These are phyloP conservation scores for Drosophila sp. DNA, from an alignment of 1,140 invertebrate species.

Conservation along the genomic window DNA sequence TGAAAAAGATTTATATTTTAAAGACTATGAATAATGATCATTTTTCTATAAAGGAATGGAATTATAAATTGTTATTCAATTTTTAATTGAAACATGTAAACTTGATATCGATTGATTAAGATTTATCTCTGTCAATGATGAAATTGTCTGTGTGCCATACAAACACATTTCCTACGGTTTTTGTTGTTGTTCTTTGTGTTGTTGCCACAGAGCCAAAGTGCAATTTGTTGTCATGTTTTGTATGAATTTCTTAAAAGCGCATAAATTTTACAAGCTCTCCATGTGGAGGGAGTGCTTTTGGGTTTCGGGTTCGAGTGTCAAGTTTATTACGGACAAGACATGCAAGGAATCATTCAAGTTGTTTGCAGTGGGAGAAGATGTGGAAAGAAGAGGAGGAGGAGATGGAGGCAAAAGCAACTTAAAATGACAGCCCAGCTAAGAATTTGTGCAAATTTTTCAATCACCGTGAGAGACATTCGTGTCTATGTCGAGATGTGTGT, in stretches of 20 bases:
- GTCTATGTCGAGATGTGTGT: neutral
- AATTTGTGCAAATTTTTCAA: conserved; percentile 76
- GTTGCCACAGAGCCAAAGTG: conserved; percentile 64
- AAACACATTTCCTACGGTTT: conserved; percentile 11
- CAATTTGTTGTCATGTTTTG: conserved; percentile 77
- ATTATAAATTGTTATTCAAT: no score
- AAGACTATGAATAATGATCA: no score
- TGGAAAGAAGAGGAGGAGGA: neutral
- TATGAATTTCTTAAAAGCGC: conserved; percentile 70
- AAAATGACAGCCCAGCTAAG: conserved; percentile 54
- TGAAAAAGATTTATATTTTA: no score
- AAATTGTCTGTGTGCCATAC: neutral
- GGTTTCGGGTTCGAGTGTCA: conserved; percentile 29
- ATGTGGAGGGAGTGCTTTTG: neutral
- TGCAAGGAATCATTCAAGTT: conserved; percentile 49
- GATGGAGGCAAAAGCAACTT: conserved; percentile 24
- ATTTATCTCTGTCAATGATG: neutral
- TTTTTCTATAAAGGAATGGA: no score
- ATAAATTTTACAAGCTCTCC: conserved; percentile 59
- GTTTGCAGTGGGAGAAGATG: conserved; percentile 5
- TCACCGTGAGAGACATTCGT: conserved; percentile 35
- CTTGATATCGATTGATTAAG: conserved; percentile 20
- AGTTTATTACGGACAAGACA: conserved; percentile 60
- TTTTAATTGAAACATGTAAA: conserved; percentile 45
- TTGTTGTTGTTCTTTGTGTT: conserved; percentile 34